Evolutionary conservation across 2,888 invertebrate species (phyloP).

Genomic region (Spilarctia lutea): DNA sequence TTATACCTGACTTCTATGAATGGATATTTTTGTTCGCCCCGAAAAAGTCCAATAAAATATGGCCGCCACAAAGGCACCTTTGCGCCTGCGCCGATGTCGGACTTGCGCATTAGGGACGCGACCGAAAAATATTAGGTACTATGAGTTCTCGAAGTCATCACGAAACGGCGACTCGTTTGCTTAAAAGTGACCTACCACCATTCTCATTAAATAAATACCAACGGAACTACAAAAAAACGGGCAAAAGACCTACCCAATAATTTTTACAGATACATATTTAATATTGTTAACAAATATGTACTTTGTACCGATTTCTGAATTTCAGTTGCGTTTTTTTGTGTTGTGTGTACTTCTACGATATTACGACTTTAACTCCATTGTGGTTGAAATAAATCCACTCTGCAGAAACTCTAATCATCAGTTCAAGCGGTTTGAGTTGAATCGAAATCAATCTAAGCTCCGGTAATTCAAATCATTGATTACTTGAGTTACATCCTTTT

Average conservation of each 20-base stretch:
- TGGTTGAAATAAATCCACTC: background rate
- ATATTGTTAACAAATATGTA: background rate
- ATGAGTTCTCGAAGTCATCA: constrained; percentile 34
- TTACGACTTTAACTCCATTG: background rate
- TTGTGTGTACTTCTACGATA: background rate
- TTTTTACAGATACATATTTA: background rate
- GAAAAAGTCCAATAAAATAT: constrained; percentile 80
- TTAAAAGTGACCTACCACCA: background rate
- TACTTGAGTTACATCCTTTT: too few species aligned
- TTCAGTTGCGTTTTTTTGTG: background rate
- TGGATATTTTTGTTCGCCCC: constrained; percentile 76
- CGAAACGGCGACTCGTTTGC: background rate
- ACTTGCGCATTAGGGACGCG: constrained; percentile 75
- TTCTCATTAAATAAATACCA: background rate
- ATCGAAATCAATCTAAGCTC: too few species aligned
- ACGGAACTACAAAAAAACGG: background rate
- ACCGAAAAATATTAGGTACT: constrained; percentile 26
- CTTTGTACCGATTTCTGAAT: background rate
- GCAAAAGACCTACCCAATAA: background rate
- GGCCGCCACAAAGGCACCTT: constrained; percentile 82
- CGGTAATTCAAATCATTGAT: too few species aligned
- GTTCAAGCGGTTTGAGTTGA: too few species aligned
- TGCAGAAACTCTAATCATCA: background rate
- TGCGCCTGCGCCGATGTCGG: constrained; percentile 75
- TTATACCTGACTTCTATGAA: constrained; percentile 84